Evolutionary conservation across 92 coral and sea anemone species (phyloP).

Genomic region (Pocillopora grandis): DNA sequence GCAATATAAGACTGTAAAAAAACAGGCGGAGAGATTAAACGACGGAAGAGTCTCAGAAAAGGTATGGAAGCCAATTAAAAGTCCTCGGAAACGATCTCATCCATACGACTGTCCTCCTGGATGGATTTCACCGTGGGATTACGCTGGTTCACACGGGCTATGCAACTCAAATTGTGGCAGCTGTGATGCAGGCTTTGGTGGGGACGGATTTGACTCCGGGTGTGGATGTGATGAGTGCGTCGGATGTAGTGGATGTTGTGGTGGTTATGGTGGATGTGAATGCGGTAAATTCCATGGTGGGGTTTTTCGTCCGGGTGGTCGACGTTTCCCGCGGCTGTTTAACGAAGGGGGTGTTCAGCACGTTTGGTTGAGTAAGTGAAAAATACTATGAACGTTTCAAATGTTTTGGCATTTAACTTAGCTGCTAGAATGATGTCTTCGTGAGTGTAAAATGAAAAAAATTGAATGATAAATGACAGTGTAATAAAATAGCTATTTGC

Average conservation of each 20-base stretch:
- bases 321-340: neutral
- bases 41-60: neutral
- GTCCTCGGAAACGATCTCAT: constrained; percentile 11
- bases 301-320: constrained; percentile 9
- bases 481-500: too few relatives aligned
- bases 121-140: constrained; percentile 33
- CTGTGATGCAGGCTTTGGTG: neutral
- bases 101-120: constrained; percentile 28
- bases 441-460: neutral
- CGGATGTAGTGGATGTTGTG: constrained; percentile 3
- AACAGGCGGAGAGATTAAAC: neutral
- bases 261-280: constrained; percentile 37
- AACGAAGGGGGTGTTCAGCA: constrained; percentile 4
- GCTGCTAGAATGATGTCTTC: too few relatives aligned
- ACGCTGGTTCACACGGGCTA: neutral
- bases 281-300: constrained; percentile 24
- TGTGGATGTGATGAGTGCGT: neutral
- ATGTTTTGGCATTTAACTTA: neutral
- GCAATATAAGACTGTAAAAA: too few relatives aligned
- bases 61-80: neutral
- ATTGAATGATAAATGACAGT: too few relatives aligned
- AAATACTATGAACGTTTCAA: neutral
- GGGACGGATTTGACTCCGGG: neutral
- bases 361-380: constrained; percentile 27
- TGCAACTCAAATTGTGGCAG: neutral